A percentile compares a stretch with the other conserved stretches of the same genome.
Evolutionary conservation across 92 coral and sea anemone genomes (phyloP).

Genomic region (Bergia puertoricense): DNA sequence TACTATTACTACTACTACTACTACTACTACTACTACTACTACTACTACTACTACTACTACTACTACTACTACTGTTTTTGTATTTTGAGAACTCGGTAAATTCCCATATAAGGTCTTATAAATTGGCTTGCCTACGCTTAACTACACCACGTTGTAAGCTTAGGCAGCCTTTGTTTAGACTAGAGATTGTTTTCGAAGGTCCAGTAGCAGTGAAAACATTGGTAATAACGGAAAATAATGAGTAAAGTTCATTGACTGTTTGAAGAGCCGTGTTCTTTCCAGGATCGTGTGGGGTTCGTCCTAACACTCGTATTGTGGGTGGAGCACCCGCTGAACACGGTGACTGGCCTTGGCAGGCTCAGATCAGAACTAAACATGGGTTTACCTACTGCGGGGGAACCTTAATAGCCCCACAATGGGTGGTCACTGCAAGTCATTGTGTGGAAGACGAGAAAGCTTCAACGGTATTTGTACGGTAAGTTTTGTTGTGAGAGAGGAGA

Average conservation of each 20-base stretch:
- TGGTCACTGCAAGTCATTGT: constrained; percentile 29
- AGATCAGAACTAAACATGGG: constrained; percentile 26
- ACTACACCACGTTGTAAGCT: too few relatives aligned
- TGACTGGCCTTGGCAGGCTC: constrained; percentile 37
- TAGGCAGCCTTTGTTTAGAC: too few relatives aligned
- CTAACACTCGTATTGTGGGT: constrained; percentile 25
- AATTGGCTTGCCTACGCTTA: too few relatives aligned
- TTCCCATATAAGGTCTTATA: too few relatives aligned
- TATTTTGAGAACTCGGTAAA: too few relatives aligned
- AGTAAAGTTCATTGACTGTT: neutral
- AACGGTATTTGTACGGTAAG: constrained; percentile 21
- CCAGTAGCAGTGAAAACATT: neutral
- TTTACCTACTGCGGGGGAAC: constrained; percentile 29
- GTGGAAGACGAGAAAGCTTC: constrained; percentile 17
- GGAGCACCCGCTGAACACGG: constrained; percentile 23
- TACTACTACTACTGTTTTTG: too few relatives aligned
- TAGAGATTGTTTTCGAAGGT: neutral
- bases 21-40: too few relatives aligned
- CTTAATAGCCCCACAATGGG: constrained; percentile 22
- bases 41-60: too few relatives aligned
- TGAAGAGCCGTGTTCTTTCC: too few relatives aligned
- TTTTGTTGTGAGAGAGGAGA: neutral
- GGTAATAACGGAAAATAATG: neutral
- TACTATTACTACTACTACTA: too few relatives aligned
- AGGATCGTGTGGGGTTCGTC: constrained; percentile 1